Percentiles rank a stretch among this genome's conserved stretches.
Conservation (phyloP, 2,888 invertebrate species). For the Heteropelma amictum region DNA sequence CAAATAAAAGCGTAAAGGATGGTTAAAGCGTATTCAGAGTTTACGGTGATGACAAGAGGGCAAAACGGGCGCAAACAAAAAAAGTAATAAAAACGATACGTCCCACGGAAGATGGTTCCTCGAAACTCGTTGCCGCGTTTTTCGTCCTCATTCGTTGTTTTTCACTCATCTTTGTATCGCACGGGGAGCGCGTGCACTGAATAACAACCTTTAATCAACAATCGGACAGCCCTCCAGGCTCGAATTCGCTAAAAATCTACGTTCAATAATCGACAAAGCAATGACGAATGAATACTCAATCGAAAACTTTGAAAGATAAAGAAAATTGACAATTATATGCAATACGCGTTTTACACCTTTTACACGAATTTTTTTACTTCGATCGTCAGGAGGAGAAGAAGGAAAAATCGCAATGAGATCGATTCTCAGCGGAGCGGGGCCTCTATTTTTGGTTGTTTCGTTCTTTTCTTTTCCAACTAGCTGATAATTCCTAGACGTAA, state of each 20-base stretch:
- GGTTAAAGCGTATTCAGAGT: slow-evolving; percentile 45
- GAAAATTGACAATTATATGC: not conserved
- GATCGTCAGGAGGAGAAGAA: no score
- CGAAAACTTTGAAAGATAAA: no score
- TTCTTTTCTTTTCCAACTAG: slow-evolving; percentile 23
- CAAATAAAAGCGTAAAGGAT: slow-evolving; percentile 42
- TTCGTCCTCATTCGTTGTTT: slow-evolving; percentile 56
- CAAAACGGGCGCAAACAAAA: not conserved
- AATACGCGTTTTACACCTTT: not conserved
- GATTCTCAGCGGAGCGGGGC: no score
- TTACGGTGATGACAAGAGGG: slow-evolving; percentile 27
- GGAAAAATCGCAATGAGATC: not conserved
- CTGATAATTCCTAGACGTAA: slow-evolving; percentile 50
- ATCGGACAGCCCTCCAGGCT: no score
- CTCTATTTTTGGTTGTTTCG: no score
- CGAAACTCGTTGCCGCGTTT: slow-evolving; percentile 58
- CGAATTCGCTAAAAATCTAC: slow-evolving; percentile 10
- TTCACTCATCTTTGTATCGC: slow-evolving; percentile 13
- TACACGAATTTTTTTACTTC: slow-evolving; percentile 23
- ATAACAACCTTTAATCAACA: no score
- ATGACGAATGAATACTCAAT: not conserved
- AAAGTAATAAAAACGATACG: slow-evolving; percentile 29
- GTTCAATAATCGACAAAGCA: slow-evolving; percentile 21
- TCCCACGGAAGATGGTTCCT: slow-evolving; percentile 53
- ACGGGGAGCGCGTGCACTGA: no score